Percentiles rank a stretch among this genome's conserved stretches.
Conservation (phyloP, 2,113 vertebrate species). For the Nibea albiflora region DNA sequence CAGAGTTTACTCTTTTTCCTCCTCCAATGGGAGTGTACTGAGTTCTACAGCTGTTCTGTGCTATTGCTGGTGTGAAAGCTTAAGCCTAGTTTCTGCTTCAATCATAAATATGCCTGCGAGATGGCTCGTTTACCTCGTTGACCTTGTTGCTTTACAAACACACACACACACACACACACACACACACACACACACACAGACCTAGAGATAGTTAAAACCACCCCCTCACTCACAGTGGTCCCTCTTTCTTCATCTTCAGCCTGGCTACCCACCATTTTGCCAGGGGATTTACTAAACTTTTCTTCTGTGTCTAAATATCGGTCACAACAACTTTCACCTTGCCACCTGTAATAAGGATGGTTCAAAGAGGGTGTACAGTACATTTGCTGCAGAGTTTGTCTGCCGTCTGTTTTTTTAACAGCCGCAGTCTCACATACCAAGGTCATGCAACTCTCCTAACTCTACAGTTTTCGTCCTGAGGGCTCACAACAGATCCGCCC, state of each 20-base stretch:
- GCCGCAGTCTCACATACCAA: conserved; percentile 46
- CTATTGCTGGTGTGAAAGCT: background rate
- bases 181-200: conserved; percentile 1
- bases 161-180: conserved; percentile 1
- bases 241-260: conserved; percentile 27
- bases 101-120: conserved; percentile 29
- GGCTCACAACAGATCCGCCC: conserved; percentile 41
- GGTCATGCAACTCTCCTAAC: conserved; percentile 28
- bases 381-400: conserved; percentile 33
- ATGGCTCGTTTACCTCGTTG: conserved; percentile 17
- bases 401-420: conserved; percentile 38
- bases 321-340: conserved; percentile 22
- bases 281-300: conserved; percentile 26
- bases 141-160: conserved; percentile 24
- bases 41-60: background rate
- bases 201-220: conserved; percentile 38
- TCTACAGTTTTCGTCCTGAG: conserved; percentile 40
- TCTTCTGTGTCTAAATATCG: background rate
- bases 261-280: conserved; percentile 29
- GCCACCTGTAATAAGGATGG: background rate
- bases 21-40: background rate
- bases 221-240: conserved; percentile 49
- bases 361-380: background rate
- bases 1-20: background rate
- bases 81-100: background rate